phyloP scores from a whole-genome alignment of 2,888 invertebrate genomes.

The Lithodes maja region DNA sequence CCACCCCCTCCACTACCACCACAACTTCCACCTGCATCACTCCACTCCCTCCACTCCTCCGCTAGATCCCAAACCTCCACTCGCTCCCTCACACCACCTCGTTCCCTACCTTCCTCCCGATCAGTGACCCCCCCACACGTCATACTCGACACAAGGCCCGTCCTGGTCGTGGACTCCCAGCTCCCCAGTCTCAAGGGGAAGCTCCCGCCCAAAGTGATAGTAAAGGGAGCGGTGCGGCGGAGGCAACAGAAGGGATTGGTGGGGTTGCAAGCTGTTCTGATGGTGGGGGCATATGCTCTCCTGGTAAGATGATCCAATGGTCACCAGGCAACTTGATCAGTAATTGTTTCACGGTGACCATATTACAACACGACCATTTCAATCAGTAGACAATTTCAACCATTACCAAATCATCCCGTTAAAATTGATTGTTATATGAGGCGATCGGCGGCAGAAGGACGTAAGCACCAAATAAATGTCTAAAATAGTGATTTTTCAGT shows the following conservation, averaged over 20 bases:
- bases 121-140: not conserved
- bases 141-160: slow-evolving; percentile 25
- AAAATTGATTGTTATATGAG: no score
- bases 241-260: slow-evolving; percentile 20
- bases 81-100: slow-evolving; percentile 11
- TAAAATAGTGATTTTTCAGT: no score
- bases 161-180: slow-evolving; percentile 40
- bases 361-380: no score
- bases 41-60: not conserved
- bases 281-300: slow-evolving; percentile 62
- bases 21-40: not conserved
- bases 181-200: not conserved
- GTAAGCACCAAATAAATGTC: no score
- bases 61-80: slow-evolving; percentile 6
- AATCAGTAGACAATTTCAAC: no score
- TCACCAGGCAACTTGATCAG: no score
- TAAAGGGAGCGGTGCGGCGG: not conserved
- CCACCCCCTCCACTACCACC: not conserved
- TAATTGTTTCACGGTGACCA: no score
- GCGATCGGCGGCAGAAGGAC: no score
- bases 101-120: not conserved
- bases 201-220: slow-evolving; percentile 1
- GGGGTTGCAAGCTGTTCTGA: slow-evolving; percentile 53
- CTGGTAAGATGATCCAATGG: slow-evolving; percentile 44
- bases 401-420: no score